Percentiles rank a stretch among this genome's conserved stretches.
phyloP scores from a whole-genome alignment of 1,140 invertebrate species.

The Metopolophium dirhodum region DNA sequence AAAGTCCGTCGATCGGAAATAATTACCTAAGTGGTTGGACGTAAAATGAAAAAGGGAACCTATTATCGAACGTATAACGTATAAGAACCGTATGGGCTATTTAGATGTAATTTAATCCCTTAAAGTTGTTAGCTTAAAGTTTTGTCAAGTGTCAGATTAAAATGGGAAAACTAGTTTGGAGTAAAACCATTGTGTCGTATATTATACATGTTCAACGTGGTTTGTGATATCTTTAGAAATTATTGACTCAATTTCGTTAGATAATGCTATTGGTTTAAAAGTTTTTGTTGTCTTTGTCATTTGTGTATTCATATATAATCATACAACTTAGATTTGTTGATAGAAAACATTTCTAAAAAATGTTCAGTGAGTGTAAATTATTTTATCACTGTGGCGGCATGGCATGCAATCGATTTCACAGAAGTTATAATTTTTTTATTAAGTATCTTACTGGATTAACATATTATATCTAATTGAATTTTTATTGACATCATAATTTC shows the following conservation, averaged over 20 bases:
- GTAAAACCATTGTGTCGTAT: neutral
- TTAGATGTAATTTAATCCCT: neutral
- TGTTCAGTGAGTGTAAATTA: neutral
- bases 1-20: neutral
- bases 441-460: neutral
- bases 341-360: neutral
- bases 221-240: neutral
- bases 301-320: neutral
- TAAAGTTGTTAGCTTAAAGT: neutral
- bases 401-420: neutral
- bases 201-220: neutral
- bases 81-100: neutral
- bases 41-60: neutral
- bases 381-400: neutral
- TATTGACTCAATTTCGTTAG: neutral
- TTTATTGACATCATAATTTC: neutral
- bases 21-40: constrained; percentile 19
- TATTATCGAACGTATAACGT: neutral
- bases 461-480: neutral
- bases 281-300: neutral
- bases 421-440: neutral
- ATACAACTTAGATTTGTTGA: neutral
- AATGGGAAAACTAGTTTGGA: neutral
- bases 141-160: constrained; percentile 21
- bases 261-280: neutral